Conservation (phyloP, 1,140 invertebrate species). For the Pseudomyrmex dendroicus region DNA sequence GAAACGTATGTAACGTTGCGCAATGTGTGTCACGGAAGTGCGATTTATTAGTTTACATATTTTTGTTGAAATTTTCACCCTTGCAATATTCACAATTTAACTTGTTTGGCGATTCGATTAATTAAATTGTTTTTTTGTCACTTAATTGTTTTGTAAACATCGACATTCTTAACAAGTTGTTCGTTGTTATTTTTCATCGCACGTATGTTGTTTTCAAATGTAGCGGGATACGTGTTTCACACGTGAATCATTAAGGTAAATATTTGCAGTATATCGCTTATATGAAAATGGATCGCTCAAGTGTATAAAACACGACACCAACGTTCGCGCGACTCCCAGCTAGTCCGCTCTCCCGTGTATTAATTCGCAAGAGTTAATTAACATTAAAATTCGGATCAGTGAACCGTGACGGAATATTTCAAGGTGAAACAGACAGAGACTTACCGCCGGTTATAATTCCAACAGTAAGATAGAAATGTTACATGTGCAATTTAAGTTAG, state of each 20-base stretch:
- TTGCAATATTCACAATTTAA: background rate
- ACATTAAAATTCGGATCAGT: constrained; percentile 12
- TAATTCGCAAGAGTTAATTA: constrained; percentile 24
- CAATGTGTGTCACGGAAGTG: too few species aligned
- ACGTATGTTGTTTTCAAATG: too few species aligned
- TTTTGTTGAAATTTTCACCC: too few species aligned
- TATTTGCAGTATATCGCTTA: background rate
- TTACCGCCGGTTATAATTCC: constrained; percentile 1
- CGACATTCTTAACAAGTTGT: too few species aligned
- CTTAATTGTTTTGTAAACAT: background rate
- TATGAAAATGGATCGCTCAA: background rate
- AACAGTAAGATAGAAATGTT: constrained; percentile 6
- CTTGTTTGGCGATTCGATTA: background rate
- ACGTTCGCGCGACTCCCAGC: background rate
- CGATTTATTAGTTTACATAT: too few species aligned
- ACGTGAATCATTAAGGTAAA: background rate
- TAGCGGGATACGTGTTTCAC: too few species aligned
- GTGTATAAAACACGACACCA: background rate
- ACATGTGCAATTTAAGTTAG: background rate
- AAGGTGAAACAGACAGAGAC: background rate
- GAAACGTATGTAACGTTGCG: too few species aligned
- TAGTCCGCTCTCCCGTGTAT: background rate
- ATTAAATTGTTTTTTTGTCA: background rate
- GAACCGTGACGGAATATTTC: background rate
- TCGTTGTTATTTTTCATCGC: too few species aligned